phyloP scores from a whole-genome alignment of 2,888 invertebrate genomes.

The Eupithecia subfuscata region DNA sequence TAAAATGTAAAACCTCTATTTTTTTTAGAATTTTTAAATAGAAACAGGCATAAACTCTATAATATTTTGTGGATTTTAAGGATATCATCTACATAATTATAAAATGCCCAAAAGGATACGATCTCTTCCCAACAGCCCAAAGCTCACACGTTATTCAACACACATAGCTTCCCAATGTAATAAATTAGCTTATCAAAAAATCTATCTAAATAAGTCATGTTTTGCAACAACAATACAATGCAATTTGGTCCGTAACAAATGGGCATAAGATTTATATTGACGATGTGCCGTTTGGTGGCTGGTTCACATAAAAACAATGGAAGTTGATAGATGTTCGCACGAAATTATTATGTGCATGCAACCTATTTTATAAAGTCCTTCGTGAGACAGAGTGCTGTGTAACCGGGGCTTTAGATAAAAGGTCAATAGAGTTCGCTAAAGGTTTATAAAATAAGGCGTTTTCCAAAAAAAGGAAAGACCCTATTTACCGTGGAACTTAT shows the following conservation, averaged over 20 bases:
- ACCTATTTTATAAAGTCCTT: constrained; percentile 44
- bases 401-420: constrained; percentile 5
- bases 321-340: constrained; percentile 39
- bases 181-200: constrained; percentile 40
- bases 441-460: background rate
- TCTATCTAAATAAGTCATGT: constrained; percentile 45
- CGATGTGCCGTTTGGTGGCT: constrained; percentile 22
- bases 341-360: constrained; percentile 41
- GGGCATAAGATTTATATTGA: constrained; percentile 29
- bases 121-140: constrained; percentile 37
- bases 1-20: too few relatives aligned
- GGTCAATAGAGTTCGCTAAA: background rate
- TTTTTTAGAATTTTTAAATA: too few relatives aligned
- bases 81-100: background rate
- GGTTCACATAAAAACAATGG: constrained; percentile 44
- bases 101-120: background rate
- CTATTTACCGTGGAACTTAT: too few relatives aligned
- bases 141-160: constrained; percentile 43
- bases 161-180: constrained; percentile 41
- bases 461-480: too few relatives aligned
- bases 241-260: constrained; percentile 35
- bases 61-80: too few relatives aligned
- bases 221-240: constrained; percentile 34
- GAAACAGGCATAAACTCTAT: too few relatives aligned
- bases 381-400: constrained; percentile 34